Conservation (phyloP, 2,888 invertebrate genomes). For the Drosophila mettleri region DNA sequence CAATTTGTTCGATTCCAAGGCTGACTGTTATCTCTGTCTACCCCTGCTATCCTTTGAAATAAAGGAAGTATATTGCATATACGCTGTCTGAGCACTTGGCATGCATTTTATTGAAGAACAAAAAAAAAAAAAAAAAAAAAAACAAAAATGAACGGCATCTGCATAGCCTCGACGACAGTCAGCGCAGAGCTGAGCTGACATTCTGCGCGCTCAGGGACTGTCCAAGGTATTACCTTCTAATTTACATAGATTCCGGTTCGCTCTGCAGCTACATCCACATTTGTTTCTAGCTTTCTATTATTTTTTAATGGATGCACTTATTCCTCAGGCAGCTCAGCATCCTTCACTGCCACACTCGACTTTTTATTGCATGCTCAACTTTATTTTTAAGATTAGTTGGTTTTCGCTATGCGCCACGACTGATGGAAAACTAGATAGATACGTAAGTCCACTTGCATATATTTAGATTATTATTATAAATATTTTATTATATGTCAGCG, state of each 20-base stretch:
- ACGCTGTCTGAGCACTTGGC: constrained; percentile 49
- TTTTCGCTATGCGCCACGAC: neutral
- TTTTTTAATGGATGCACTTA: constrained; percentile 6
- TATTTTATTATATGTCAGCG: neutral
- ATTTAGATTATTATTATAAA: neutral
- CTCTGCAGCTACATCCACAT: constrained; percentile 11
- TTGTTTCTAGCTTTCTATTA: constrained; percentile 2
- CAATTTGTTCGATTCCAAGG: constrained; percentile 22
- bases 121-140: constrained; percentile 23
- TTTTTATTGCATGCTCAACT: neutral
- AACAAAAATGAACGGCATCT: too few relatives aligned
- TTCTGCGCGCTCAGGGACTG: constrained; percentile 10
- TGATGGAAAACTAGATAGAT: neutral
- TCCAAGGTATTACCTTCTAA: constrained; percentile 35
- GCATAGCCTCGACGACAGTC: constrained; percentile 56
- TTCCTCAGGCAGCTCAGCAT: neutral
- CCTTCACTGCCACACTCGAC: constrained; percentile 2
- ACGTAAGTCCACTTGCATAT: neutral
- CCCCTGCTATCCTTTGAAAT: constrained; percentile 20
- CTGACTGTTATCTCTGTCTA: neutral
- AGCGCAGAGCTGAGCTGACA: constrained; percentile 31
- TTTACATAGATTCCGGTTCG: constrained; percentile 22
- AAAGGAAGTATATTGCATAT: constrained; percentile 55
- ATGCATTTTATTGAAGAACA: constrained; percentile 63
- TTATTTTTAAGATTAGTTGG: constrained; percentile 1